A percentile compares a stretch with the other conserved stretches of the same genome.
Evolutionary conservation across 1,140 invertebrate genomes (phyloP).

Genomic region (Odontomachus brunneus): DNA sequence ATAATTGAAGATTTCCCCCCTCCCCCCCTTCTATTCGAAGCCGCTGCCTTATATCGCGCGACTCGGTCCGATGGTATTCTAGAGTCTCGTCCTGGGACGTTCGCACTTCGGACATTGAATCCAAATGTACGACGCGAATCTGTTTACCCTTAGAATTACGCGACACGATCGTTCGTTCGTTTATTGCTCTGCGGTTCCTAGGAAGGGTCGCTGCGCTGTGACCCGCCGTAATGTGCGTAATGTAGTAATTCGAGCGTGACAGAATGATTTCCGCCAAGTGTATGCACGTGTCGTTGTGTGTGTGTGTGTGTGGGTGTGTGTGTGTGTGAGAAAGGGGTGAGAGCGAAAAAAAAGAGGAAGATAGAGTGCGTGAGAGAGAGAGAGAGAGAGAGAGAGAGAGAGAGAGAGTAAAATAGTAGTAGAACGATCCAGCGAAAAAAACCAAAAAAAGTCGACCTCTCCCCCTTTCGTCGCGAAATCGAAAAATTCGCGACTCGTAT

Average conservation of each 20-base stretch:
- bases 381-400: background rate
- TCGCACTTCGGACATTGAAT: slow-evolving; percentile 39
- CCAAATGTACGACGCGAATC: slow-evolving; percentile 47
- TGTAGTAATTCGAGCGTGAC: slow-evolving; percentile 20
- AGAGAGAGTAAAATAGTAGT: background rate
- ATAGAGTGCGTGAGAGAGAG: background rate
- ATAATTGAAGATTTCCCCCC: too few relatives aligned
- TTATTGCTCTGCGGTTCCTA: slow-evolving; percentile 78
- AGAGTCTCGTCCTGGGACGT: slow-evolving; percentile 26
- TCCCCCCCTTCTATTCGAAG: too few relatives aligned
- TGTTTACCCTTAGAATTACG: slow-evolving; percentile 1
- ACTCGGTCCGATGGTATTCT: slow-evolving; percentile 6
- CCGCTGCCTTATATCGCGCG: slow-evolving; percentile 13
- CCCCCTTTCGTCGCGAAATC: slow-evolving; percentile 21
- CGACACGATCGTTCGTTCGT: slow-evolving; percentile 59
- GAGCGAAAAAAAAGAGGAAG: slow-evolving; percentile 5
- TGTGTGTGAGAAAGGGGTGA: slow-evolving; percentile 27
- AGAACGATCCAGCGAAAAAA: slow-evolving; percentile 32
- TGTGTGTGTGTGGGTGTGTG: slow-evolving; percentile 30
- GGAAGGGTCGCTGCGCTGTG: slow-evolving; percentile 57
- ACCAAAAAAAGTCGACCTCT: slow-evolving; percentile 1
- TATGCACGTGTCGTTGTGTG: background rate
- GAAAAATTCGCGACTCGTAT: slow-evolving; percentile 21
- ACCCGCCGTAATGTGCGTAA: slow-evolving; percentile 10
- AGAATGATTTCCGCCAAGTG: slow-evolving; percentile 4